These are phyloP conservation scores for Ciconia maguari DNA, from an alignment of 2,113 vertebrate genomes.

Conservation along the genomic window DNA sequence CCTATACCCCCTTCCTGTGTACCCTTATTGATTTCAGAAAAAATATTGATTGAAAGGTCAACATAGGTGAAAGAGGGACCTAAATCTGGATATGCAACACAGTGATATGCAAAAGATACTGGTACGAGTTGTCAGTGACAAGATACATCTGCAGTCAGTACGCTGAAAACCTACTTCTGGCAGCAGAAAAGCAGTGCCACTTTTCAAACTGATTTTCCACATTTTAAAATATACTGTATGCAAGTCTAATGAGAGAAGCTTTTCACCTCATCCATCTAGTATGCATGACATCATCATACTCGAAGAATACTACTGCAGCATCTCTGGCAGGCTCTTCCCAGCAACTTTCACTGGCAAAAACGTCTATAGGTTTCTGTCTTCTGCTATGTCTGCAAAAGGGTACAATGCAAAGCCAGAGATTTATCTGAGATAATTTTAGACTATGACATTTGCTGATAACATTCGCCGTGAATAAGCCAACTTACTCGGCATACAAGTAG, in stretches of 20 bases:
- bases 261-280: neutral
- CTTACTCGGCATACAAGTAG: neutral
- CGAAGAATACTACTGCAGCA: neutral
- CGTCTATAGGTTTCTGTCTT: neutral
- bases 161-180: neutral
- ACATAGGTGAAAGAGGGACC: neutral
- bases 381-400: neutral
- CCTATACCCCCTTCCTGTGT: neutral
- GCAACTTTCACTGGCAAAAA: neutral
- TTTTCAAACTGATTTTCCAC: neutral
- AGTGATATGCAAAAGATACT: neutral
- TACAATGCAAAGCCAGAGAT: neutral
- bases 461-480: neutral
- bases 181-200: neutral
- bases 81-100: neutral
- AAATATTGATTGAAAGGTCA: neutral
- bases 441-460: neutral
- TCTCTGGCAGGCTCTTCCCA: neutral
- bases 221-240: neutral
- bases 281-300: neutral
- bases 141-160: neutral
- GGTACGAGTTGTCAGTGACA: neutral
- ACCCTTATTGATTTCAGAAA: neutral
- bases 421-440: neutral
- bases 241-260: neutral